Evolutionary conservation across 2,113 vertebrate genomes (phyloP), one percentile per base, ranked within the genome.

Genomic region (Pangasianodon hypophthalmus): DNA sequence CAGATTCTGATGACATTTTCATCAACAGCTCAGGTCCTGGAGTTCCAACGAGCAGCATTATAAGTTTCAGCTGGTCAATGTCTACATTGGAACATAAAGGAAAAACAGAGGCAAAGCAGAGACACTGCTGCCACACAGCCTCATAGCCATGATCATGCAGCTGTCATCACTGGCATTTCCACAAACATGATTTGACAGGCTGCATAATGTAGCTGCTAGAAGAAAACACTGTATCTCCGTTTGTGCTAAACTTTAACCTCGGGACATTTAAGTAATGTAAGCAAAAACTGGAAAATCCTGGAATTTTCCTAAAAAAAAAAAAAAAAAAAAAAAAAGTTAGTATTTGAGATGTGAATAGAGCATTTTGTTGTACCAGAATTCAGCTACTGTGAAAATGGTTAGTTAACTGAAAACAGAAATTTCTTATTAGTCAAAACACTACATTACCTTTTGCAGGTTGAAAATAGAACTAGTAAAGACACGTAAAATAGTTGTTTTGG

Each of bases 41-140:
- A 90, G 97, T 99, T 97, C 98, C 98, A 96, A 99, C 97, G 96
- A 99, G 97, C 96, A 97, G 96, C 97, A 99, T 98, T 96, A 99
- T 99, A 95, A 99, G 97, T 97, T 99, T 99, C 98, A 99, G 98
- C 96, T 99, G 98, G 98, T 99, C 98, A 98, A 99, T 99, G 97
- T 99, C 98, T 99, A 99, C 95, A 95, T 95, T 95, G 95, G 94
- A 96, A 94, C 94, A 98, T 99, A 97, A 98, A 99, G 98, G 98
- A 99, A 98, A 98, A 98, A 93, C 92, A 93, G 91, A 73, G 87
- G 88, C 85, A 84, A 79, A 69, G 85, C 88, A 89, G n/a, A 84
- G 73, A 81, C 54, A 58, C 46, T 50, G 79, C 32, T 52, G 87
- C 87, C 58, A 88, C 87, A 88, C 21, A 75, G 14, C n/a, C 44